A percentile compares a stretch with the other conserved stretches of the same genome.
Evolutionary conservation across 2,888 invertebrate species (phyloP).

Genomic region (Apamea sordens): DNA sequence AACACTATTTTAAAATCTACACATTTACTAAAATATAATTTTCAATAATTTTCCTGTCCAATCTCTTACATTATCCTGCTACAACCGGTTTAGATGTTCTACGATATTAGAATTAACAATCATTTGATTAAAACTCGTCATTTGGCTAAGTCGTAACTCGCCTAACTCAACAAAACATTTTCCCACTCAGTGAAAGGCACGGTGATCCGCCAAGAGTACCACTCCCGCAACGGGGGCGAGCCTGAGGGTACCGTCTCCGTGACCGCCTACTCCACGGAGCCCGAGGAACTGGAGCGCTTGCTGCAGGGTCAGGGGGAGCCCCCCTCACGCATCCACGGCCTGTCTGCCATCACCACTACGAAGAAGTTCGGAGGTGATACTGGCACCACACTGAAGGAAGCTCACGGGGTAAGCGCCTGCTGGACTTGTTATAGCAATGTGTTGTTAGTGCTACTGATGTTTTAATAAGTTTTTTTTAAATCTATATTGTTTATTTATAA

Average conservation of each 20-base stretch:
- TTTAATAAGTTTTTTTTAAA: background rate
- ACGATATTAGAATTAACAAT: background rate
- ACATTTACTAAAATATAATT: background rate
- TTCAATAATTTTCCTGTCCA: background rate
- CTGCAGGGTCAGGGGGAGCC: conserved; percentile 81
- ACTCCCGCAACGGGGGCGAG: conserved; percentile 92
- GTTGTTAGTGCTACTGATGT: background rate
- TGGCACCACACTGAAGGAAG: conserved; percentile 80
- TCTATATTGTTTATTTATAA: background rate
- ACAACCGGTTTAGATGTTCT: conserved; percentile 5
- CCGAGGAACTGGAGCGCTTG: conserved; percentile 88
- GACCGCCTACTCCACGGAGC: conserved; percentile 92
- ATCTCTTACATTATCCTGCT: conserved; percentile 13
- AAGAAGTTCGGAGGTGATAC: conserved; percentile 86
- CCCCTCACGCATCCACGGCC: conserved; percentile 84
- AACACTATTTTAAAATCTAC: background rate
- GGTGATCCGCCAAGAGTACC: conserved; percentile 92
- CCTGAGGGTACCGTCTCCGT: conserved; percentile 93
- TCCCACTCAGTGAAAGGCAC: conserved; percentile 92
- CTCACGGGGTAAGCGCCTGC: conserved; percentile 80
- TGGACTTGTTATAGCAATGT: conserved; percentile 28
- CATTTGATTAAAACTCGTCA: background rate
- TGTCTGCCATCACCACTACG: conserved; percentile 87
- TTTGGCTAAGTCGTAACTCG: background rate
- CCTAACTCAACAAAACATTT: background rate